phyloP scores from a whole-genome alignment of 1,140 invertebrate genomes.

The Octopus sinensis region DNA sequence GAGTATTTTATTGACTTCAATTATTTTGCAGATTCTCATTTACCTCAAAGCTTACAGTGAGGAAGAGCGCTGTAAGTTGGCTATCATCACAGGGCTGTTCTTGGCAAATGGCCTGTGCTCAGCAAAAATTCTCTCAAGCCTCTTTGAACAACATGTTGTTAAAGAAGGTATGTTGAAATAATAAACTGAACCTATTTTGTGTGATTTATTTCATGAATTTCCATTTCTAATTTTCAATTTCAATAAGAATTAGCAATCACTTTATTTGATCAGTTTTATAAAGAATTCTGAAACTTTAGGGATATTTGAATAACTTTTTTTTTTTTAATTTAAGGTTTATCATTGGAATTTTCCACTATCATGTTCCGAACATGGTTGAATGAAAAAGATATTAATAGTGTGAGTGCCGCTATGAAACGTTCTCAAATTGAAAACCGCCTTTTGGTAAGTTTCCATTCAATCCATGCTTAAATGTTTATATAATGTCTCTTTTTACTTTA shows the following conservation, averaged over 20 bases:
- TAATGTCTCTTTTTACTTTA: too few species aligned
- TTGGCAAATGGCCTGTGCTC: constrained; percentile 82
- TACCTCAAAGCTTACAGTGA: constrained; percentile 92
- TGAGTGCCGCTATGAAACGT: constrained; percentile 82
- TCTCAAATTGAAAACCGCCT: constrained; percentile 78
- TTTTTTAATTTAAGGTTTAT: constrained; percentile 56
- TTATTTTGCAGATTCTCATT: constrained; percentile 75
- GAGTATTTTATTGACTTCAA: background rate
- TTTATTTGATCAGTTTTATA: background rate
- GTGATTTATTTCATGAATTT: constrained; percentile 14
- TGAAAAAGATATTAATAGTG: constrained; percentile 81
- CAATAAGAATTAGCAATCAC: background rate
- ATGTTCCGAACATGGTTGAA: constrained; percentile 87
- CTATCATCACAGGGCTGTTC: constrained; percentile 89
- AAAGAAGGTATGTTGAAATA: constrained; percentile 75
- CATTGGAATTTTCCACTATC: constrained; percentile 86
- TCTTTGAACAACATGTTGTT: constrained; percentile 78
- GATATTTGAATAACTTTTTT: constrained; percentile 14
- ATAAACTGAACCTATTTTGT: background rate
- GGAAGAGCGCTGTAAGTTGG: constrained; percentile 83
- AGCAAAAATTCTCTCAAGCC: constrained; percentile 69
- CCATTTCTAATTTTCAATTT: background rate
- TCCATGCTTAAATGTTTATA: too few species aligned
- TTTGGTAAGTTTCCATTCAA: constrained; percentile 44
- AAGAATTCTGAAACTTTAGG: too few species aligned